Conservation (phyloP, 2,797 vertebrate genomes). For the Oryzias sinensis region DNA sequence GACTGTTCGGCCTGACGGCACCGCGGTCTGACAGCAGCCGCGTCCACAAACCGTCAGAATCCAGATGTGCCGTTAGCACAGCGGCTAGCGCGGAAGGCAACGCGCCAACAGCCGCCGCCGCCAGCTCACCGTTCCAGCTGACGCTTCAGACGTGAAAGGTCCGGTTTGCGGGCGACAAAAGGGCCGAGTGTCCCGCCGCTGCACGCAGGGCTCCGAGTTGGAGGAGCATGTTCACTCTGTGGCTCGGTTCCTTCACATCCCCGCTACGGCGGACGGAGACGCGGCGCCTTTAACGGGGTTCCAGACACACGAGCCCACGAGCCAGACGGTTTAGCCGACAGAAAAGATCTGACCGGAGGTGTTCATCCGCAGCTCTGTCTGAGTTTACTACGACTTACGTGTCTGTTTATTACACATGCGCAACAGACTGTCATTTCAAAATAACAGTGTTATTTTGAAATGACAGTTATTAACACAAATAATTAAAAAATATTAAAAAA, state of each 20-base stretch:
- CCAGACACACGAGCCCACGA: conserved; percentile 70
- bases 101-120: background rate
- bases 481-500: too few relatives aligned
- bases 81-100: conserved; percentile 40
- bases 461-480: too few relatives aligned
- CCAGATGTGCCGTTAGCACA: conserved; percentile 62
- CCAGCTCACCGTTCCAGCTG: conserved; percentile 51
- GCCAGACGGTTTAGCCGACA: conserved; percentile 71
- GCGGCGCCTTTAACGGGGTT: conserved; percentile 70
- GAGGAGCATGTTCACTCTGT: conserved; percentile 32
- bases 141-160: conserved; percentile 18
- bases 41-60: conserved; percentile 1
- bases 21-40: background rate
- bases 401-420: background rate
- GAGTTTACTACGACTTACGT: background rate
- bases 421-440: too few relatives aligned
- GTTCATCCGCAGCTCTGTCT: too few relatives aligned
- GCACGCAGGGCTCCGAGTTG: conserved; percentile 26
- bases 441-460: too few relatives aligned
- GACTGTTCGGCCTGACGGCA: background rate
- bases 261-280: conserved; percentile 54
- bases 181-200: conserved; percentile 25
- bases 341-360: conserved; percentile 36
- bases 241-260: conserved; percentile 12
- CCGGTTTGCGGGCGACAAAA: conserved; percentile 5